These are phyloP conservation scores for Falco cherrug DNA, from an alignment of 2,797 vertebrate species.

Conservation along the genomic window DNA sequence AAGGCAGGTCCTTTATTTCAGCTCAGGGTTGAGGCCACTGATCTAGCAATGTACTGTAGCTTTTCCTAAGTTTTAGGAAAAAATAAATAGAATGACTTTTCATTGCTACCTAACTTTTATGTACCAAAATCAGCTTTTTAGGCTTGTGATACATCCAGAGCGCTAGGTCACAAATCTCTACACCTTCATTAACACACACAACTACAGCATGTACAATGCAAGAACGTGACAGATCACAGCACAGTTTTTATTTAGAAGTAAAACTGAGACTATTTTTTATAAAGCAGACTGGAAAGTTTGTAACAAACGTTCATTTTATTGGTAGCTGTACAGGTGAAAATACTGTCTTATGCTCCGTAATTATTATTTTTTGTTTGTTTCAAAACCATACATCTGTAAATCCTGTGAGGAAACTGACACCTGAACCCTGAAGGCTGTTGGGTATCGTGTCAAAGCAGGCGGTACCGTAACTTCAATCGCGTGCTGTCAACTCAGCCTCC, in stretches of 20 bases:
- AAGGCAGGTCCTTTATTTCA: constrained; percentile 59
- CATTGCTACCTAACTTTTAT: constrained; percentile 57
- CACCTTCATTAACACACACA: constrained; percentile 43
- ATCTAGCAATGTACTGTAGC: constrained; percentile 67
- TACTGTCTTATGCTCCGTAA: not conserved
- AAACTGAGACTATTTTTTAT: constrained; percentile 69
- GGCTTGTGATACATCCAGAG: constrained; percentile 63
- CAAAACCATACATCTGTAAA: not conserved
- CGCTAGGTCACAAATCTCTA: constrained; percentile 29
- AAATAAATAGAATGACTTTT: constrained; percentile 62
- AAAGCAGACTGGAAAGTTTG: constrained; percentile 69
- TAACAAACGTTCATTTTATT: constrained; percentile 51
- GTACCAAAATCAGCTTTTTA: constrained; percentile 67
- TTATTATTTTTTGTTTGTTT: not conserved
- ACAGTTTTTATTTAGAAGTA: constrained; percentile 72
- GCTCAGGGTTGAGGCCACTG: constrained; percentile 64
- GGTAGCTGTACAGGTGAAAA: constrained; percentile 56
- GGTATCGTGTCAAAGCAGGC: not conserved
- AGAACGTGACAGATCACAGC: constrained; percentile 64
- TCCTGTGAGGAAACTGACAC: constrained; percentile 36
- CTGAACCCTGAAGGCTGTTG: constrained; percentile 54
- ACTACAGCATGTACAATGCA: constrained; percentile 64
- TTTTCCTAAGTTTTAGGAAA: constrained; percentile 60
- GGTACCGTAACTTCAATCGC: not conserved
- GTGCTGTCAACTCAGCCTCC: constrained; percentile 23